Evolutionary conservation across 2,113 vertebrate genomes (phyloP).

Genomic region (Proteles cristata): DNA sequence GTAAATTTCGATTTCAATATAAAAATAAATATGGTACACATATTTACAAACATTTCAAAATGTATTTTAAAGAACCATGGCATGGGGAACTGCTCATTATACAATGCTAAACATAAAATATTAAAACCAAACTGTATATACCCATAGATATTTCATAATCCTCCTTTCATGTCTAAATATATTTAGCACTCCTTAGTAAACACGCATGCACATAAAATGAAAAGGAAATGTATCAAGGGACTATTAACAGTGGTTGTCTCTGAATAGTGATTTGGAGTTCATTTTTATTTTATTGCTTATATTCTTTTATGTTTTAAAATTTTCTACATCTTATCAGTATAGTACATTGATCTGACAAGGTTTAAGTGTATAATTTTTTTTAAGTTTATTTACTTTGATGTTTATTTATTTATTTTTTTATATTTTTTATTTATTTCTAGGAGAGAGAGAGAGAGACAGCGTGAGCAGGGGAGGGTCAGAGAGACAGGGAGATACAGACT

Average conservation of each 20-base stretch:
- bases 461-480: too few species aligned
- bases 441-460: too few species aligned
- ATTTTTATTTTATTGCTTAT: background rate
- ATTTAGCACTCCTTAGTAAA: constrained; percentile 1
- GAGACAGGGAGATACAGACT: too few species aligned
- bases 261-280: background rate
- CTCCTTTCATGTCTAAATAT: background rate
- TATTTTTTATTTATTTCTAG: too few species aligned
- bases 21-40: too few species aligned
- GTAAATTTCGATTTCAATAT: too few species aligned
- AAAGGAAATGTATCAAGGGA: background rate
- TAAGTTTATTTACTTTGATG: too few species aligned
- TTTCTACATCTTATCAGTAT: background rate
- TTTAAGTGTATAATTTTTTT: constrained; percentile 12
- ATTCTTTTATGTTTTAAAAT: background rate
- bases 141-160: background rate
- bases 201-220: background rate
- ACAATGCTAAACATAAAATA: background rate
- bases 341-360: background rate
- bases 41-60: background rate
- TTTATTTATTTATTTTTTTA: too few species aligned
- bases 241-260: background rate
- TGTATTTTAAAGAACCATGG: background rate
- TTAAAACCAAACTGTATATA: background rate
- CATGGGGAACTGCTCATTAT: background rate